Evolutionary conservation across 2,113 vertebrate species (phyloP).

Genomic region (Siphamia tubifer): DNA sequence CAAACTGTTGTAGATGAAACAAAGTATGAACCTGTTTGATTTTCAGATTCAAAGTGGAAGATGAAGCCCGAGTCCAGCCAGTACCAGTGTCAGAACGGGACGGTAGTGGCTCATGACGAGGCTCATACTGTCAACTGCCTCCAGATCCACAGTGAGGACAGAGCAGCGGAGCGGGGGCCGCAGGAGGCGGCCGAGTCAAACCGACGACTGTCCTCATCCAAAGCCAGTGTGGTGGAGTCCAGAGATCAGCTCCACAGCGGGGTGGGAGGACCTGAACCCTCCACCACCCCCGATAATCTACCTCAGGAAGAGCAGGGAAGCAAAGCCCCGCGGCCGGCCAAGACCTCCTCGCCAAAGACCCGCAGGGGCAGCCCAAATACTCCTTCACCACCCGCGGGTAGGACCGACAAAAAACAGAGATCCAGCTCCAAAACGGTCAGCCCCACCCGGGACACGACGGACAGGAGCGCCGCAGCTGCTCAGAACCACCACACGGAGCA

Average conservation of each 20-base stretch:
- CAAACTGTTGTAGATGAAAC: not conserved
- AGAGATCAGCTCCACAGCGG: constrained; percentile 47
- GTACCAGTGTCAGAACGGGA: constrained; percentile 77
- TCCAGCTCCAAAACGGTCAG: constrained; percentile 71
- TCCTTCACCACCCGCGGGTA: constrained; percentile 59
- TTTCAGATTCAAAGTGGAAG: constrained; percentile 77
- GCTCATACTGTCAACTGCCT: constrained; percentile 74
- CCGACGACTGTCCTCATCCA: constrained; percentile 55
- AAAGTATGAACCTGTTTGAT: not conserved
- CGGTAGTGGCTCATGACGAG: constrained; percentile 68
- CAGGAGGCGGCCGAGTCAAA: constrained; percentile 59
- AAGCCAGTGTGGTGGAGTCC: constrained; percentile 45
- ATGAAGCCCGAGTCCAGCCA: constrained; percentile 71
- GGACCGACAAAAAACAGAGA: constrained; percentile 79
- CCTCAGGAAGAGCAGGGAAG: constrained; percentile 79
- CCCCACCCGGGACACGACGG: constrained; percentile 62
- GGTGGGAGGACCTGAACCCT: constrained; percentile 42
- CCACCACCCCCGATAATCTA: constrained; percentile 62
- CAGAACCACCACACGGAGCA: constrained; percentile 75
- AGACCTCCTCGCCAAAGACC: constrained; percentile 75
- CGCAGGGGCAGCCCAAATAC: constrained; percentile 61
- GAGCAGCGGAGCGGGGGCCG: constrained; percentile 51
- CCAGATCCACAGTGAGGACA: constrained; percentile 76
- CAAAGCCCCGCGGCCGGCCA: constrained; percentile 63
- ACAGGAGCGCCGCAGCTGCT: constrained; percentile 54